phyloP scores from a whole-genome alignment of 2,888 invertebrate species.

The Ferdinandea cuprea region DNA sequence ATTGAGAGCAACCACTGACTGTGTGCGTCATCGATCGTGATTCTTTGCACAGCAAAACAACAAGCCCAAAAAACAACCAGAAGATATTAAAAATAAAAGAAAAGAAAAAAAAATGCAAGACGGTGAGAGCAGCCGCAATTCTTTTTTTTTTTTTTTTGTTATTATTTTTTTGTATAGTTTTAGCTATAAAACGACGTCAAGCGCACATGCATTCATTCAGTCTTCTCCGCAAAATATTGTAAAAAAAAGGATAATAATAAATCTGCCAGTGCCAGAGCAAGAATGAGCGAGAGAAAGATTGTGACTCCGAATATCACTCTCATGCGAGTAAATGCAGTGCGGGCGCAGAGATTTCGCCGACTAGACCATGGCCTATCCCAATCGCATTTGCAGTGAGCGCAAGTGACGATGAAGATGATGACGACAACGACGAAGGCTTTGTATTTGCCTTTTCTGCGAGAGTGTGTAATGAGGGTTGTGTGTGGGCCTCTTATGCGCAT shows the following conservation, averaged over 20 bases:
- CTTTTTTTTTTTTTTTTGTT: conserved; percentile 20
- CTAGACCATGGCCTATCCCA: conserved; percentile 67
- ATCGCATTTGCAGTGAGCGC: conserved; percentile 62
- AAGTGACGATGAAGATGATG: conserved; percentile 14
- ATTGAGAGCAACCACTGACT: conserved; percentile 58
- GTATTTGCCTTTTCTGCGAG: conserved; percentile 28
- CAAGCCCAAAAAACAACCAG: conserved; percentile 1
- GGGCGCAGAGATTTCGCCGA: conserved; percentile 56
- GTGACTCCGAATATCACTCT: conserved; percentile 50
- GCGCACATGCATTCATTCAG: conserved; percentile 65
- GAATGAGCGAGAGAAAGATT: conserved; percentile 32
- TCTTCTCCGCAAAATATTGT: conserved; percentile 44
- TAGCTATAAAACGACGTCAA: conserved; percentile 32
- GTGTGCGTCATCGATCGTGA: conserved; percentile 69
- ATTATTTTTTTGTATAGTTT: conserved; percentile 16
- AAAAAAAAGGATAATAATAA: conserved; percentile 19
- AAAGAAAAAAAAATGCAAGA: conserved; percentile 56
- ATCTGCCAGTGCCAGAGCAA: neutral
- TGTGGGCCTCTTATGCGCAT: conserved; percentile 60
- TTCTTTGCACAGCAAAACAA: conserved; percentile 32
- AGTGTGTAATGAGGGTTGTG: conserved; percentile 24
- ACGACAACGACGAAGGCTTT: conserved; percentile 33
- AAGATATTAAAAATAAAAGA: conserved; percentile 24
- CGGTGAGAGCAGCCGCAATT: conserved; percentile 33
- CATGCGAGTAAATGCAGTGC: conserved; percentile 72